These are phyloP conservation scores for Gallinago jamesoni DNA, from an alignment of 2,113 vertebrate genomes.

Conservation along the genomic window DNA sequence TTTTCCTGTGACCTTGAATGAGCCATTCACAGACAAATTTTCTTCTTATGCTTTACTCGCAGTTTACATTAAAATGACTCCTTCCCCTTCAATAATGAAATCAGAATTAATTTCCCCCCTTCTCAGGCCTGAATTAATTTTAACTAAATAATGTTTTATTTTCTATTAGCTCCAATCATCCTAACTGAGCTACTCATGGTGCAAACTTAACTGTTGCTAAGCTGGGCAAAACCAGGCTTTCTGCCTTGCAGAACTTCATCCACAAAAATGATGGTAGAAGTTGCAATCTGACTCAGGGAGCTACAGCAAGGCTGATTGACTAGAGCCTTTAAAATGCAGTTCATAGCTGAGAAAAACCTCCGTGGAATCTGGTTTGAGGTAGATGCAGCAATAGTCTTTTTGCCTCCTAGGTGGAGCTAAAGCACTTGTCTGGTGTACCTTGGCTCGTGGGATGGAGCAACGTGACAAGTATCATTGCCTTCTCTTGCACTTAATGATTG, in stretches of 20 bases:
- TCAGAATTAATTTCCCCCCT: not conserved
- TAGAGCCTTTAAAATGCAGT: not conserved
- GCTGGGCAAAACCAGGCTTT: not conserved
- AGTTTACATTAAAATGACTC: not conserved
- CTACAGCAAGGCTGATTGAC: not conserved
- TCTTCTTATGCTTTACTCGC: not conserved
- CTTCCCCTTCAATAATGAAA: not conserved
- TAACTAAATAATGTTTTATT: not conserved
- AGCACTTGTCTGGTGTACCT: constrained; percentile 19
- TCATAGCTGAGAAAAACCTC: not conserved
- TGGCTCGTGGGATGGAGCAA: not conserved
- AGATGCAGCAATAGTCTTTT: constrained; percentile 10
- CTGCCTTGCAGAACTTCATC: not conserved
- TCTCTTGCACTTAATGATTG: not conserved
- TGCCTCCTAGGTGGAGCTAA: constrained; percentile 67
- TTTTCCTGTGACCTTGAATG: not conserved
- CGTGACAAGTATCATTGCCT: not conserved
- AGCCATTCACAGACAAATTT: not conserved
- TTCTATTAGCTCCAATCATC: not conserved
- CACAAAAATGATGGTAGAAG: not conserved
- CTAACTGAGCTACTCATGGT: not conserved
- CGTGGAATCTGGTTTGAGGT: not conserved
- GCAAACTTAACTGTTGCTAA: not conserved
- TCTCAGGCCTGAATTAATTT: not conserved
- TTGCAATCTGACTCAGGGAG: not conserved